Conservation (phyloP, 2,888 invertebrate genomes). For the Spodoptera picta region DNA sequence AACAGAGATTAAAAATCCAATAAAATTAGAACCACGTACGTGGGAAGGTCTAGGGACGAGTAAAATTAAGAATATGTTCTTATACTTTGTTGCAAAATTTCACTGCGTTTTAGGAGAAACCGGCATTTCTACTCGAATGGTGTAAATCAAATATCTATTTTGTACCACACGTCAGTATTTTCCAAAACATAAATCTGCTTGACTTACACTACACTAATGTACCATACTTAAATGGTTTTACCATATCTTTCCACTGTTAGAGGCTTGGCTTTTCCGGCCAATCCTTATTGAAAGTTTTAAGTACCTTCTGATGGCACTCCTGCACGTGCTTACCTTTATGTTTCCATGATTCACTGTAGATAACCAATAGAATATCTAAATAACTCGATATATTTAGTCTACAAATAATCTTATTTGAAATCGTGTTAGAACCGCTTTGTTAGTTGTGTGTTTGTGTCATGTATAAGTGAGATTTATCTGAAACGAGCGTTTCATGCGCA, state of each 20-base stretch:
- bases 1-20: conserved; percentile 13
- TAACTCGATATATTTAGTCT: conserved; percentile 10
- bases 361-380: conserved; percentile 11
- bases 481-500: conserved; percentile 34
- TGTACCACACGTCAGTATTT: too few relatives aligned
- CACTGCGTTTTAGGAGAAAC: too few relatives aligned
- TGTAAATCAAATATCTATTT: too few relatives aligned
- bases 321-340: conserved; percentile 13
- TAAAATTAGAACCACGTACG: conserved; percentile 5
- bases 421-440: conserved; percentile 21
- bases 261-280: conserved; percentile 53
- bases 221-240: conserved; percentile 22
- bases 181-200: too few relatives aligned
- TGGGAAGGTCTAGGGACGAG: too few relatives aligned
- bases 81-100: too few relatives aligned
- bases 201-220: neutral
- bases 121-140: too few relatives aligned
- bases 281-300: conserved; percentile 51
- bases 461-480: conserved; percentile 22
- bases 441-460: conserved; percentile 26
- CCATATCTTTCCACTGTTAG: conserved; percentile 23
- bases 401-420: conserved; percentile 28
- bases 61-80: too few relatives aligned
- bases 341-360: conserved; percentile 29
- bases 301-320: conserved; percentile 27